Conservation (phyloP, 2,113 vertebrate species). For the Scomber scombrus region DNA sequence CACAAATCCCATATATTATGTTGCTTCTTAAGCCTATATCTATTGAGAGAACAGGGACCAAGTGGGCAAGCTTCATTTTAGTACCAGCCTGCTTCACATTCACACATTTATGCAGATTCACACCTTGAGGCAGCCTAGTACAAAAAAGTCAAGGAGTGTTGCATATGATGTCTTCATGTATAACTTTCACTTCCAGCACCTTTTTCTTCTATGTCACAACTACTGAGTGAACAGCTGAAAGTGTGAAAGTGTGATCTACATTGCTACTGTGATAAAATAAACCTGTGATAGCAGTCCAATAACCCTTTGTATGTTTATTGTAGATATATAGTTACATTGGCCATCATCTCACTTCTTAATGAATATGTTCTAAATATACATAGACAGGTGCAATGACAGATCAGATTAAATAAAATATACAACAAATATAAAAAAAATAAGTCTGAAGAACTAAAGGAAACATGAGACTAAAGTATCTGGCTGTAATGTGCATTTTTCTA, state of each 20-base stretch:
- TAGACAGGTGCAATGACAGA: no score
- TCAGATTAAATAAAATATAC: background rate
- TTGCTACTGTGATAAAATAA: background rate
- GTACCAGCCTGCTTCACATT: constrained; percentile 49
- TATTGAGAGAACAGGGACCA: constrained; percentile 17
- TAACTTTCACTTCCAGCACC: background rate
- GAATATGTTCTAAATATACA: no score
- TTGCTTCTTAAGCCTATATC: constrained; percentile 12
- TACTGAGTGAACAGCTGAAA: background rate
- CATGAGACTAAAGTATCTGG: background rate
- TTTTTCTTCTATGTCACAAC: background rate
- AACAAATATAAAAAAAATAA: background rate
- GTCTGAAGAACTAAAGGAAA: background rate
- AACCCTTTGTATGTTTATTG: no score
- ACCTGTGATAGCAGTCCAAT: no score
- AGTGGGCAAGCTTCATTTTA: constrained; percentile 36
- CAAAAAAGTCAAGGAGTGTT: constrained; percentile 18
- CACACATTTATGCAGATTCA: constrained; percentile 64
- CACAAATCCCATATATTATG: background rate
- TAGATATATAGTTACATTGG: no score
- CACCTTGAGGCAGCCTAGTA: constrained; percentile 54
- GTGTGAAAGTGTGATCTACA: background rate
- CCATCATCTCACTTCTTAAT: no score
- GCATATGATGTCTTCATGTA: background rate
- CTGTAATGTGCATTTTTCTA: constrained; percentile 18